These are phyloP conservation scores for Poecilobothrus nobilitatus DNA, from an alignment of 2,888 invertebrate species.

Conservation along the genomic window DNA sequence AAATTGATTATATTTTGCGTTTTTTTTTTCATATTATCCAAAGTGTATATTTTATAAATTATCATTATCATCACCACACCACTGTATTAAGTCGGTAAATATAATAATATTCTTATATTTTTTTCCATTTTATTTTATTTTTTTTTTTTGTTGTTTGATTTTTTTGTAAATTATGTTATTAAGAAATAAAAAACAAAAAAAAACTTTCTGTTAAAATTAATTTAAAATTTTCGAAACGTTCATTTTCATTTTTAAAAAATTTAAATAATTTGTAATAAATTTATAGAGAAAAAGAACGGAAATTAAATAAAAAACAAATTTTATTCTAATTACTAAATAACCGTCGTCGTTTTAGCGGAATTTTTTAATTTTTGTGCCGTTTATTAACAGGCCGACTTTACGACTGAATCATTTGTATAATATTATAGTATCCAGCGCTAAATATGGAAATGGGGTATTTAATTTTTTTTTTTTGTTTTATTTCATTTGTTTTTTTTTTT, in stretches of 20 bases:
- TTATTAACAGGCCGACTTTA: conserved; percentile 1
- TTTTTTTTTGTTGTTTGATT: background rate
- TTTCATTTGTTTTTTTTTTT: background rate
- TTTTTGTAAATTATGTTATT: background rate
- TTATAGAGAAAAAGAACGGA: background rate
- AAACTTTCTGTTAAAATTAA: too few relatives aligned
- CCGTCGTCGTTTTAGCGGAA: background rate
- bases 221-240: too few relatives aligned
- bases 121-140: background rate
- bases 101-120: background rate
- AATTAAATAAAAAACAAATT: background rate
- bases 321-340: background rate
- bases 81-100: background rate
- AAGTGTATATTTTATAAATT: conserved; percentile 19
- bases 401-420: background rate
- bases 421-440: background rate
- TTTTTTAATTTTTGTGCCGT: background rate
- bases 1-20: too few relatives aligned
- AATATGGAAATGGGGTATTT: background rate
- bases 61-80: too few relatives aligned
- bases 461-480: background rate
- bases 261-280: background rate
- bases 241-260: background rate
- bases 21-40: conserved; percentile 21
- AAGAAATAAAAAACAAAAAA: too few relatives aligned